These are phyloP conservation scores for Colistium nudipinnis DNA, from an alignment of 2,113 vertebrate genomes.

Conservation along the genomic window DNA sequence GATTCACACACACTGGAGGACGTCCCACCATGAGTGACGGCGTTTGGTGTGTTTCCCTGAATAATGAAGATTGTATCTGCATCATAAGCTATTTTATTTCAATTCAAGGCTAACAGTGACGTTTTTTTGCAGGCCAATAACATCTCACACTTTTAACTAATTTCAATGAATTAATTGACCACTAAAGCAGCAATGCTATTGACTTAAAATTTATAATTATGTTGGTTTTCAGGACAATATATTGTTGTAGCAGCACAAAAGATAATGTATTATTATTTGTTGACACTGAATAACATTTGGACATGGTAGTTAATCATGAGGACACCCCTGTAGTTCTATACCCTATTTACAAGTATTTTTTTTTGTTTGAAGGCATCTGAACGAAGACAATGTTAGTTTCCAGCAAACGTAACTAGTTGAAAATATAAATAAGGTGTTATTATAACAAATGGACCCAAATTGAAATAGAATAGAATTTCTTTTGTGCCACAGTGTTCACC, in stretches of 20 bases:
- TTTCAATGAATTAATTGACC: slow-evolving; percentile 8
- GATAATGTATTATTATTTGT: background rate
- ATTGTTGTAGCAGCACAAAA: slow-evolving; percentile 1
- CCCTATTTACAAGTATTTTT: slow-evolving; percentile 14
- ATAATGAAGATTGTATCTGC: slow-evolving; percentile 22
- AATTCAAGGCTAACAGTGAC: too few relatives aligned
- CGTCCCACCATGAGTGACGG: slow-evolving; percentile 11
- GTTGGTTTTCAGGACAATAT: slow-evolving; percentile 12
- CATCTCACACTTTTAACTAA: background rate
- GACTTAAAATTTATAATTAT: background rate
- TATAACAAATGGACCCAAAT: background rate
- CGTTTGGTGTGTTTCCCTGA: background rate
- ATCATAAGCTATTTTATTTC: slow-evolving; percentile 58
- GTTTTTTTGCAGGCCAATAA: too few relatives aligned
- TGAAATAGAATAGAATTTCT: slow-evolving; percentile 7
- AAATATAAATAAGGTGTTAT: background rate
- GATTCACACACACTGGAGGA: slow-evolving; percentile 70
- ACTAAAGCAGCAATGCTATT: slow-evolving; percentile 1
- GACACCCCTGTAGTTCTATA: slow-evolving; percentile 6
- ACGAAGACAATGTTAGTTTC: background rate
- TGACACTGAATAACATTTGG: slow-evolving; percentile 15
- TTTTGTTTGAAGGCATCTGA: slow-evolving; percentile 22
- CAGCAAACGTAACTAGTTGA: background rate
- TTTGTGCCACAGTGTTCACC: background rate
- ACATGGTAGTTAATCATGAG: background rate